Percentiles rank a stretch among this genome's conserved stretches.
Conservation (phyloP, 2,888 invertebrate species). For the Pinctada fucata region DNA sequence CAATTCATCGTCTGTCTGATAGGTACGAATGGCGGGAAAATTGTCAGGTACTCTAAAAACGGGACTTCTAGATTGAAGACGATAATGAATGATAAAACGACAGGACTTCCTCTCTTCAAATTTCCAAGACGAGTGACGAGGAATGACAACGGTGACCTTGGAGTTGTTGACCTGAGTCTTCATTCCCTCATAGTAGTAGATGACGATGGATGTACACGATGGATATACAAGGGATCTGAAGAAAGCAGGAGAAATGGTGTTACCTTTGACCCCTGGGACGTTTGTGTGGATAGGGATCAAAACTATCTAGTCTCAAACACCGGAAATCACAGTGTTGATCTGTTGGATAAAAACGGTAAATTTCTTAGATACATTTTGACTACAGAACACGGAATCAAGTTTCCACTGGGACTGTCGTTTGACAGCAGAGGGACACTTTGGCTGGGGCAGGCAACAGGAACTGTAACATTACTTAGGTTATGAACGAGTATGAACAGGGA, state of each 20-base stretch:
- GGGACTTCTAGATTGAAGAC: slow-evolving; percentile 15
- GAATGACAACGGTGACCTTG: slow-evolving; percentile 13
- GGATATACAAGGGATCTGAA: slow-evolving; percentile 20
- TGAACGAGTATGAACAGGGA: no score
- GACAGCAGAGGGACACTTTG: slow-evolving; percentile 19
- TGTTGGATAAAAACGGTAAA: slow-evolving; percentile 7
- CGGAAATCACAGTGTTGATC: slow-evolving; percentile 4
- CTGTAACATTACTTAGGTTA: not conserved
- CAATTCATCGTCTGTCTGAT: slow-evolving; percentile 19
- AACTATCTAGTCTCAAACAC: slow-evolving; percentile 17
- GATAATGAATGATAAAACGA: slow-evolving; percentile 15
- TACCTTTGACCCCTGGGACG: slow-evolving; percentile 24
- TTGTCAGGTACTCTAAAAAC: slow-evolving; percentile 18
- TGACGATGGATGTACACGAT: slow-evolving; percentile 1
- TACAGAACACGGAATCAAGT: slow-evolving; percentile 11
- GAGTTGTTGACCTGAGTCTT: slow-evolving; percentile 9
- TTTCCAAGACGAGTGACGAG: slow-evolving; percentile 16
- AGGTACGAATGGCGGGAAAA: slow-evolving; percentile 20
- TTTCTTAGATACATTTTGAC: slow-evolving; percentile 15
- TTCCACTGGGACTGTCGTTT: slow-evolving; percentile 16
- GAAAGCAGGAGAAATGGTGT: slow-evolving; percentile 17
- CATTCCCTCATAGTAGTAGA: slow-evolving; percentile 9
- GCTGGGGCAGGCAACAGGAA: slow-evolving; percentile 23
- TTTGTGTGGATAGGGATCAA: slow-evolving; percentile 2
- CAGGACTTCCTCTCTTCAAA: slow-evolving; percentile 18